phyloP scores from a whole-genome alignment of 2,888 invertebrate species.

The Ctena decussata region DNA sequence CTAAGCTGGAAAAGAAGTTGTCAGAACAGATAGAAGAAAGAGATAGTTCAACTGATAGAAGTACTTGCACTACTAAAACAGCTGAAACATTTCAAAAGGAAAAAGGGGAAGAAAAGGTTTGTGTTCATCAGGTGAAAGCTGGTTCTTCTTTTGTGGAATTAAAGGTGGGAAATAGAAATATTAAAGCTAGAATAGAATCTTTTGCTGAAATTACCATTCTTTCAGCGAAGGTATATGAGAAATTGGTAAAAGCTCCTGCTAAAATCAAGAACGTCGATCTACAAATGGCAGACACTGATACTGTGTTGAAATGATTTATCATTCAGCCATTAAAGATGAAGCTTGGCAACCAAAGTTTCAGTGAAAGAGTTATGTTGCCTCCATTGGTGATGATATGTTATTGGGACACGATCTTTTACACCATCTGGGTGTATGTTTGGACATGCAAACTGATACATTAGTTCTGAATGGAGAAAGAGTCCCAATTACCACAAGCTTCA shows the following conservation, averaged over 20 bases:
- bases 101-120: not conserved
- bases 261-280: conserved; percentile 10
- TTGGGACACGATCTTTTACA: too few relatives aligned
- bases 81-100: not conserved
- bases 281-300: conserved; percentile 36
- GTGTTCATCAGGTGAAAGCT: conserved; percentile 4
- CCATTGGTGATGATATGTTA: conserved; percentile 26
- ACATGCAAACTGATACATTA: conserved; percentile 20
- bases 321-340: conserved; percentile 17
- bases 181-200: conserved; percentile 27
- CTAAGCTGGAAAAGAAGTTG: too few relatives aligned
- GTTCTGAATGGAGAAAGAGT: conserved; percentile 26
- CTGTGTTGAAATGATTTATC: conserved; percentile 20
- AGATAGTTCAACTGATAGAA: not conserved
- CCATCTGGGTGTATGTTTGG: not conserved
- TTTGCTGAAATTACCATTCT: conserved; percentile 33
- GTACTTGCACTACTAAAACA: not conserved
- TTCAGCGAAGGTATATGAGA: conserved; percentile 23
- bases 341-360: not conserved
- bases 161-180: conserved; percentile 10
- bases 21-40: too few relatives aligned
- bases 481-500: conserved; percentile 3
- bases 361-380: conserved; percentile 26
- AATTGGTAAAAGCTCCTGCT: conserved; percentile 20
- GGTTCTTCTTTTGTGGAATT: conserved; percentile 18